Percentiles rank a stretch among this genome's conserved stretches.
Conservation (phyloP, 37 sponge, comb jelly and placozoan species). For the Ephydatia muelleri region DNA sequence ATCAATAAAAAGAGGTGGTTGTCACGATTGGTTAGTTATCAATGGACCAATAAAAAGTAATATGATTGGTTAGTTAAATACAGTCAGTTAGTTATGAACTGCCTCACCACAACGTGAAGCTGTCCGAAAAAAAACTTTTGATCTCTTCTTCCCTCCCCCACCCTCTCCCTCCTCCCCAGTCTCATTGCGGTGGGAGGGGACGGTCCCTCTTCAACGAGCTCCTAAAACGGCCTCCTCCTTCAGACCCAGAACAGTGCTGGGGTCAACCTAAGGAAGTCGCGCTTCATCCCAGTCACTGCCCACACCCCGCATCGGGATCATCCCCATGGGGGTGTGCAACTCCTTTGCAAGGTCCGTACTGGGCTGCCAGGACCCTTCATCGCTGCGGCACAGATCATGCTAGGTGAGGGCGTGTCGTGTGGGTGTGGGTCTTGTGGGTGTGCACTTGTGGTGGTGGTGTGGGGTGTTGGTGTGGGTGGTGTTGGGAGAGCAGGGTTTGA, state of each 20-base stretch:
- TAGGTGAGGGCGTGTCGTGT: conserved; percentile 47
- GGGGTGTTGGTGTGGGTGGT: no score
- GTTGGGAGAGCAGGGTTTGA: no score
- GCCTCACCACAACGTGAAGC: no score
- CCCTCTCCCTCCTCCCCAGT: conserved; percentile 13
- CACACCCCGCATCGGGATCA: conserved; percentile 70
- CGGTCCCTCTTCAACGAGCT: conserved; percentile 71
- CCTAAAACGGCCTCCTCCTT: conserved; percentile 66
- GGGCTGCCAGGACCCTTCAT: conserved; percentile 30
- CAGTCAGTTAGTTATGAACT: neutral
- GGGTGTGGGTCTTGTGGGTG: no score
- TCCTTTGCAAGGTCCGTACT: conserved; percentile 61
- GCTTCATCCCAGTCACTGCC: conserved; percentile 76
- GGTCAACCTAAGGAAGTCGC: conserved; percentile 54
- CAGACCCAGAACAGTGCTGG: conserved; percentile 74
- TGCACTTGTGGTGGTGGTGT: neutral
- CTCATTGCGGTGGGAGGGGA: conserved; percentile 78
- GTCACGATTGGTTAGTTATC: neutral
- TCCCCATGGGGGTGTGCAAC: conserved; percentile 71
- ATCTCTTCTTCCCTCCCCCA: no score
- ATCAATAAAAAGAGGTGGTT: neutral
- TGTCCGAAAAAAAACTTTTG: no score
- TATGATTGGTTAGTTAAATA: neutral
- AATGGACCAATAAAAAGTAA: no score
- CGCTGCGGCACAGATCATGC: conserved; percentile 76